Conservation (phyloP, 2,888 invertebrate genomes). For the Drosophila multiciliata region DNA sequence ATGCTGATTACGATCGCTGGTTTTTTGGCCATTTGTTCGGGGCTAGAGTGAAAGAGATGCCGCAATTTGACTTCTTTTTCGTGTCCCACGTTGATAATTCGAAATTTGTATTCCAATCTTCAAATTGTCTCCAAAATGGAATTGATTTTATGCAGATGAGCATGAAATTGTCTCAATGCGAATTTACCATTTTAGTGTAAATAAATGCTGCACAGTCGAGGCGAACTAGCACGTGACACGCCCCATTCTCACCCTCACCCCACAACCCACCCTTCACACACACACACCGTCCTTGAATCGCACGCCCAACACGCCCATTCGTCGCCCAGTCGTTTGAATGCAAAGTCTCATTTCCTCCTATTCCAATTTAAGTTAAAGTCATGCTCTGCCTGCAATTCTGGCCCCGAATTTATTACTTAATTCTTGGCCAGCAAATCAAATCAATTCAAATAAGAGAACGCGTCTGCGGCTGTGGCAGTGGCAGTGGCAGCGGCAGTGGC, state of each 20-base stretch:
- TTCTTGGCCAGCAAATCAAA: conserved; percentile 49
- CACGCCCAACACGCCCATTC: background rate
- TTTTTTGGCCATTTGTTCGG: conserved; percentile 55
- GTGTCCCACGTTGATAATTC: conserved; percentile 83
- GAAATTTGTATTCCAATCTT: conserved; percentile 85
- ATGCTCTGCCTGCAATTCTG: conserved; percentile 25
- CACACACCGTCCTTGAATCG: background rate
- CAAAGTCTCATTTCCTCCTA: conserved; percentile 9
- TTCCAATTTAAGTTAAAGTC: conserved; percentile 31
- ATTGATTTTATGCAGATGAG: conserved; percentile 85
- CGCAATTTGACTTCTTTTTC: conserved; percentile 30
- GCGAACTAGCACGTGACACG: conserved; percentile 49
- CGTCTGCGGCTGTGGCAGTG: conserved; percentile 27
- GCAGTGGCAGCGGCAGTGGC: conserved; percentile 22
- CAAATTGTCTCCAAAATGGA: conserved; percentile 85
- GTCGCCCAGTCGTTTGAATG: conserved; percentile 14
- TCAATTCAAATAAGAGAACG: conserved; percentile 49
- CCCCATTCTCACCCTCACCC: conserved; percentile 14
- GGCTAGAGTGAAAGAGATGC: conserved; percentile 30
- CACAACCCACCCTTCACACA: background rate
- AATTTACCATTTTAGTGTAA: conserved; percentile 78
- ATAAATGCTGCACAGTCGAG: conserved; percentile 65
- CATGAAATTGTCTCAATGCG: conserved; percentile 84
- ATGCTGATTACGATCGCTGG: conserved; percentile 78
- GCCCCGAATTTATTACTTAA: conserved; percentile 67